Evolutionary conservation across 2,797 vertebrate species (phyloP), one percentile per base, ranked within the genome.

Genomic region (Orientallactaga sibirica): DNA sequence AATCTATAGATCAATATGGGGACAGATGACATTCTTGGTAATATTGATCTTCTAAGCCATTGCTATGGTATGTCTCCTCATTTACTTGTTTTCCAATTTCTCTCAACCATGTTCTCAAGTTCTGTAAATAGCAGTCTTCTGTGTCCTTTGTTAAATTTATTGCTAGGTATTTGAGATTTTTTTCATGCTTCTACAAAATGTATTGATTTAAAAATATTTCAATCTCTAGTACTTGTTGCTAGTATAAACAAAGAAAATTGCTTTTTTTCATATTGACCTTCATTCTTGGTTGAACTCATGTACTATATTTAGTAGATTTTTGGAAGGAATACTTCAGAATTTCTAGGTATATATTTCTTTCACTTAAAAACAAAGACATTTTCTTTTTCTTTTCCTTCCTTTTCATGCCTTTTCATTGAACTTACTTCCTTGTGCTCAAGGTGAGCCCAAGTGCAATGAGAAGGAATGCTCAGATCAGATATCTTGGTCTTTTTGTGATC

Each of bases 11-110:
- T 80, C 58, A 93, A 71, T 78, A 84, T 41, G 12, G 22, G 12
- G 25, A 68, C 8, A 43, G 43, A 90, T 68, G 61, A 11, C 52
- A 68, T 73, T 37, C 88, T 88, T 92, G 71, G 66, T 88, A 68
- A 84, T 66, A 67, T 27, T 33, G 66, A 61, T 43, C 14, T 61
- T 92, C 33, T 48, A 58, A 25, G 16, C 24, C 33, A 80, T 33
- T 25, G 6, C 37, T 41, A 1, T 66, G 20, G 67, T 33, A 9
- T 58, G 64, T 20, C 18, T 87, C 27, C 27, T 84, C 33, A 79
- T 80, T 71, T 83, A 82, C 55, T 89, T 83, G 9, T 74, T 94
- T 96, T 84, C 19, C 70, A 64, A 12, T 87, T 92, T 93, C 81
- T 81, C 12, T 73, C 61, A 87, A 24, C 20, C 75, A 58, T n/a